Base-by-base conservation (phyloP, 2,888 invertebrate species). In the Atherix ibis region DNA sequence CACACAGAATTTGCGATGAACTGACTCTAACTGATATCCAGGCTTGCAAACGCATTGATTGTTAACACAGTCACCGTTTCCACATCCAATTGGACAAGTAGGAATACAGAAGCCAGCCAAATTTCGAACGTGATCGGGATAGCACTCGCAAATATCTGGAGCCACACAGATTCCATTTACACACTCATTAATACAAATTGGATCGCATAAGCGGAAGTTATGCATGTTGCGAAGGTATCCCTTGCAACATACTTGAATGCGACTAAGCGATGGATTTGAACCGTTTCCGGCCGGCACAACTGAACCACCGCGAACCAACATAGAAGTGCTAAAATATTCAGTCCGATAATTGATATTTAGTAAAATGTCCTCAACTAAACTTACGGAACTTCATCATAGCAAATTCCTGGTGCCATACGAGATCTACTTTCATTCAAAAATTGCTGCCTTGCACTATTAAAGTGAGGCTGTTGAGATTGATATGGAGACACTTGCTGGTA, bases 231-330 rank as follows among this genome's bases (percentile, higher is more conserved):
- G 67, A 39, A 65, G 63, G 56, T 74, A 82, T 12, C 81, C 82
- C 1, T 70, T 66, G 50, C 83, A 83, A 50, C 83, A 83, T 16
- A 73, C 65, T 41, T 73, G 65, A 44, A 78, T 71, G 39, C 67
- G 68, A 48, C 76, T 77, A 46, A 71, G 64, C 15, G 71, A 68
- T 5, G 73, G 58, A 2, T 67, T 62, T 1, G 76, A 56, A 18
- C 58, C 60, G 40, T 36, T 36, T 2, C 36, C 36, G 4, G 31
- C 14, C 3, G 35, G 35, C 12, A 24, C 12, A 4, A n/a, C n/a
- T n/a, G n/a, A n/a, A n/a, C n/a, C n/a, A 19, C 19, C 19, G 22
- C 22, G 6, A 22, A 8, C 10, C 14, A 29, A 18, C 9, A 9
- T 5, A 17, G 24, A 16, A 13, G 17, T 3, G 4, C n/a, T 8